These are phyloP conservation scores for Auanema sp. DNA, from an alignment of 2,888 invertebrate species.

Conservation along the genomic window DNA sequence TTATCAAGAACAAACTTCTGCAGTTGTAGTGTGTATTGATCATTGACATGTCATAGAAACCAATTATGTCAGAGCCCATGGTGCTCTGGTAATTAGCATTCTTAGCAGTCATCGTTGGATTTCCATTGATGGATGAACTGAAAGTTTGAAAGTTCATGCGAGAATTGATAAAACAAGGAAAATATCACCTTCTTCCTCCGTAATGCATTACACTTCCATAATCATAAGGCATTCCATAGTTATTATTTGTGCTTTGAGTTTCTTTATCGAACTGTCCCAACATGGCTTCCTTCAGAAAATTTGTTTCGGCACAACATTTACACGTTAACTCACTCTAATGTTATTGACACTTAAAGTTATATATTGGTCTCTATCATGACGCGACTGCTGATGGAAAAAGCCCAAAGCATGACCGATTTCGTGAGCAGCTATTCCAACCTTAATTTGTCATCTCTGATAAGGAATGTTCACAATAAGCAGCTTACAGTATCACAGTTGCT, in stretches of 20 bases:
- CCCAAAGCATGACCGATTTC: conserved; percentile 58
- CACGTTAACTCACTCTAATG: conserved; percentile 8
- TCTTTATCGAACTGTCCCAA: conserved; percentile 37
- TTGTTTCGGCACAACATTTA: neutral
- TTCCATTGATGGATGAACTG: conserved; percentile 11
- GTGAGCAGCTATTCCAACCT: conserved; percentile 41
- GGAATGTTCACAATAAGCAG: too few species aligned
- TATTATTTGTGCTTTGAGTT: conserved; percentile 33
- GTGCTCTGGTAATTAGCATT: conserved; percentile 16
- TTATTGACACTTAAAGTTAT: conserved; percentile 20
- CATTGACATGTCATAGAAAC: conserved; percentile 15
- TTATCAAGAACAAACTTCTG: conserved; percentile 3
- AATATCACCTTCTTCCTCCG: conserved; percentile 12
- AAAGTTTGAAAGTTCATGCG: neutral
- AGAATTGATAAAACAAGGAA: neutral
- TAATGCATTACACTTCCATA: conserved; percentile 46
- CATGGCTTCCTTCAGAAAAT: neutral
- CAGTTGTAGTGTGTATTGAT: conserved; percentile 19
- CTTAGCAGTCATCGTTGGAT: conserved; percentile 19
- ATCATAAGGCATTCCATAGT: conserved; percentile 43
- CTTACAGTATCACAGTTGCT: too few species aligned
- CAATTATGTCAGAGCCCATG: conserved; percentile 16
- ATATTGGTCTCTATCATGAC: conserved; percentile 7
- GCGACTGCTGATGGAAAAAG: conserved; percentile 51
- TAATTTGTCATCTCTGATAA: neutral